A percentile compares a stretch with the other conserved stretches of the same genome.
phyloP scores from a whole-genome alignment of 2,113 vertebrate species.

The Orcinus orca region DNA sequence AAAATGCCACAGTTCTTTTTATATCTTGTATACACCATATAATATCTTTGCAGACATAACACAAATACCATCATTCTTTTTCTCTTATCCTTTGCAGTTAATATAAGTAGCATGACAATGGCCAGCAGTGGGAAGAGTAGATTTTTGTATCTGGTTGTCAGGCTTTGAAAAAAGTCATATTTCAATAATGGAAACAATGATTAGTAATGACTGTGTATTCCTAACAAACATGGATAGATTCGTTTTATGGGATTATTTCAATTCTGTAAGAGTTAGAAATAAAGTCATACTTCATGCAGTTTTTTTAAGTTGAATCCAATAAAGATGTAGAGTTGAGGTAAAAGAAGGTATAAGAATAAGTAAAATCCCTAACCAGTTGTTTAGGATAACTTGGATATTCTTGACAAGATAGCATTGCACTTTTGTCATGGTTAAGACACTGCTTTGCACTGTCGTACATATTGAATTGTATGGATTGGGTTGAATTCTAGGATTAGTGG shows the following conservation, averaged over 20 bases:
- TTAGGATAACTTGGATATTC: not conserved
- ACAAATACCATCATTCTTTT: not conserved
- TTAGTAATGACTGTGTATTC: not conserved
- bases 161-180: not conserved
- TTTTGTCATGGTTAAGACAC: not conserved
- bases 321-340: not conserved
- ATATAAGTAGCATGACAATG: not conserved
- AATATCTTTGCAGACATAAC: not conserved
- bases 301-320: conserved; percentile 8
- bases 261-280: not conserved
- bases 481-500: not conserved
- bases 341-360: not conserved
- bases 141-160: not conserved
- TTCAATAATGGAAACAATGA: not conserved
- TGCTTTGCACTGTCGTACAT: not conserved
- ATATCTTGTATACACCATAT: not conserved
- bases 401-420: not conserved
- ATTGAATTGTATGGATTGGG: not conserved
- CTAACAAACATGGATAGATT: not conserved
- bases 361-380: not conserved
- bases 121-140: not conserved
- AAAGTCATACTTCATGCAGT: not conserved
- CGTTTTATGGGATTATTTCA: not conserved
- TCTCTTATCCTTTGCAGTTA: not conserved
- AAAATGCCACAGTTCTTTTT: not conserved